A percentile compares a stretch with the other conserved stretches of the same genome.
Conservation (phyloP, 2,797 vertebrate genomes). For the Bradypodion ventrale region DNA sequence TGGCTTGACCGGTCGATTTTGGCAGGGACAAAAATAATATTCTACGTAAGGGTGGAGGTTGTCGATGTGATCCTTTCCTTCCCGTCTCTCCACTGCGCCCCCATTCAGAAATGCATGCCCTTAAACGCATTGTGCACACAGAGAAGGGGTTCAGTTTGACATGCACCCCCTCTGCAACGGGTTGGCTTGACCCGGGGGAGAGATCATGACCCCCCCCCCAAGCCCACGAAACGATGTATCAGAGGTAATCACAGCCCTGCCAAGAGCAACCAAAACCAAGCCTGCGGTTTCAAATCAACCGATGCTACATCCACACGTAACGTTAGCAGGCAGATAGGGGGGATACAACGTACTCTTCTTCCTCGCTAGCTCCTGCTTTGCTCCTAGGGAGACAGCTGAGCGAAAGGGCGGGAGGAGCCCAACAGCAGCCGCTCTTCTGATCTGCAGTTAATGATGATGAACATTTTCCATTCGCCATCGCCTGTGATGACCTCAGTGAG, state of each 20-base stretch:
- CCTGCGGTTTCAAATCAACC: not conserved
- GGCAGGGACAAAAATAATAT: not conserved
- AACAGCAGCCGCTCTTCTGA: not conserved
- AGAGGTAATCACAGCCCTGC: not conserved
- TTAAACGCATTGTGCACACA: not conserved
- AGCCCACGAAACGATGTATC: not conserved
- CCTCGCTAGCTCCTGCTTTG: not conserved
- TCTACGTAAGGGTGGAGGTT: constrained; percentile 20
- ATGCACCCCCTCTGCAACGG: not conserved
- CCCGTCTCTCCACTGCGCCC: not conserved
- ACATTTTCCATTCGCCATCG: constrained; percentile 9
- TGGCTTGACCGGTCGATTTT: not conserved
- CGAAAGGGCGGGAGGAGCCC: not conserved
- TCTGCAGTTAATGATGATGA: not conserved
- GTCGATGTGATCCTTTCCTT: not conserved
- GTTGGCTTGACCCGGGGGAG: not conserved
- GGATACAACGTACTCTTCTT: not conserved
- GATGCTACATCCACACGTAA: not conserved
- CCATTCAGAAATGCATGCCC: not conserved
- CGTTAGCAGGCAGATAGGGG: not conserved
- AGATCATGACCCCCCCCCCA: not conserved
- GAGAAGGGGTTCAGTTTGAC: not conserved
- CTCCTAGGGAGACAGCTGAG: not conserved
- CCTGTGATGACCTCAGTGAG: constrained; percentile 3
- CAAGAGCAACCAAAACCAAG: not conserved